Percentiles rank a stretch among this genome's conserved stretches.
These are phyloP conservation scores for Pica pica DNA, from an alignment of 2,113 vertebrate genomes.

Conservation along the genomic window DNA sequence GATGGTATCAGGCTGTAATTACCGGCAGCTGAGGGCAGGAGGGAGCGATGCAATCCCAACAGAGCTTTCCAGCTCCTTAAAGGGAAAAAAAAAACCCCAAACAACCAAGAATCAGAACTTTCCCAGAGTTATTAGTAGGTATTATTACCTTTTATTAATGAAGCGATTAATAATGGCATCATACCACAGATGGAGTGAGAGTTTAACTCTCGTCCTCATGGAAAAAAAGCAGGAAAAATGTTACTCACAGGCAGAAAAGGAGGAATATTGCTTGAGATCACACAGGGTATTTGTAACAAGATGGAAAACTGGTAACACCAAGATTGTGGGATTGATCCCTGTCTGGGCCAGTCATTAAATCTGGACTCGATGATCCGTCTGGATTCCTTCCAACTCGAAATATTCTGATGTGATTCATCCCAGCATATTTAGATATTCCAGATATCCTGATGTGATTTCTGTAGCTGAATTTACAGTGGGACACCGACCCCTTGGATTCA, in stretches of 20 bases:
- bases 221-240: not conserved
- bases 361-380: rapidly evolving
- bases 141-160: not conserved
- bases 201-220: not conserved
- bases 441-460: not conserved
- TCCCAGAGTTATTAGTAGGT: not conserved
- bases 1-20: not conserved
- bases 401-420: not conserved
- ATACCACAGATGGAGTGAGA: not conserved
- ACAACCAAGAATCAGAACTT: not conserved
- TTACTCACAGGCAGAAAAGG: not conserved
- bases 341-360: not conserved
- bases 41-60: not conserved
- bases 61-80: not conserved
- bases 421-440: not conserved
- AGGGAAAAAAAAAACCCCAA: not conserved
- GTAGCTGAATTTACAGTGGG: not conserved
- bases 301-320: not conserved
- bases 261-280: not conserved
- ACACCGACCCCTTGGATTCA: rapidly evolving
- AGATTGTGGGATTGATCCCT: not conserved
- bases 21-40: not conserved
- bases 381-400: not conserved
- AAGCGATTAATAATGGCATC: not conserved
- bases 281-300: not conserved